phyloP scores from a whole-genome alignment of 1,140 invertebrate genomes.

The Drosophila lacteicornis region DNA sequence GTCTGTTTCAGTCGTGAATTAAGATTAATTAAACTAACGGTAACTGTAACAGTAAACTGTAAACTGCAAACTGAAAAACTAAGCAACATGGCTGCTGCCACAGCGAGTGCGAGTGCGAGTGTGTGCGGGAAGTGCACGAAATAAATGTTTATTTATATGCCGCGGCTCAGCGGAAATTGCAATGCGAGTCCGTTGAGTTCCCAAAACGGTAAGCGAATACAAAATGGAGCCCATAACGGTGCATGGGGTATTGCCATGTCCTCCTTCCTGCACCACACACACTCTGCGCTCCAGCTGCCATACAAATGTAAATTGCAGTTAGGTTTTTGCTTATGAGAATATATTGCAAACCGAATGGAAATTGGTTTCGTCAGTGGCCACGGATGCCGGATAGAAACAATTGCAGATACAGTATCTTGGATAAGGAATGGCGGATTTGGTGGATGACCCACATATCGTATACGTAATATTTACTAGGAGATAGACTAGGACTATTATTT shows the following conservation, averaged over 20 bases:
- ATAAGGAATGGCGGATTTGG: not conserved
- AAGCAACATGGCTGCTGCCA: slow-evolving; percentile 55
- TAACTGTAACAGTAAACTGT: slow-evolving; percentile 65
- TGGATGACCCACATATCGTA: slow-evolving; percentile 18
- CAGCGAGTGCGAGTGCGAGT: slow-evolving; percentile 33
- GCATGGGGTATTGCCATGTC: slow-evolving; percentile 51
- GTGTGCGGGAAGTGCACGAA: slow-evolving; percentile 65
- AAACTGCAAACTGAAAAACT: slow-evolving; percentile 66
- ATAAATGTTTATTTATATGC: slow-evolving; percentile 82
- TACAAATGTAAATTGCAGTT: slow-evolving; percentile 51
- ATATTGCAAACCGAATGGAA: slow-evolving; percentile 45
- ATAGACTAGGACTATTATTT: not conserved
- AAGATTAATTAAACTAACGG: slow-evolving; percentile 81
- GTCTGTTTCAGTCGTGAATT: slow-evolving; percentile 79
- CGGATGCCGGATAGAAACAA: slow-evolving; percentile 4
- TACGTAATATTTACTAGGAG: slow-evolving; percentile 3
- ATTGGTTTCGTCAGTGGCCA: slow-evolving; percentile 43
- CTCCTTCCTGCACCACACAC: not conserved
- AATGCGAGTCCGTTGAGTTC: slow-evolving; percentile 56
- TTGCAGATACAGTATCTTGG: slow-evolving; percentile 8
- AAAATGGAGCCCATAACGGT: slow-evolving; percentile 79
- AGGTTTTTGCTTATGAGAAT: slow-evolving; percentile 45
- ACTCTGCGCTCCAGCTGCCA: slow-evolving; percentile 13
- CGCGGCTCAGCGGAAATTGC: slow-evolving; percentile 73
- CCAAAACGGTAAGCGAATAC: slow-evolving; percentile 64